phyloP scores from a whole-genome alignment of 2,113 vertebrate species.

The Tragelaphus buxtoni region DNA sequence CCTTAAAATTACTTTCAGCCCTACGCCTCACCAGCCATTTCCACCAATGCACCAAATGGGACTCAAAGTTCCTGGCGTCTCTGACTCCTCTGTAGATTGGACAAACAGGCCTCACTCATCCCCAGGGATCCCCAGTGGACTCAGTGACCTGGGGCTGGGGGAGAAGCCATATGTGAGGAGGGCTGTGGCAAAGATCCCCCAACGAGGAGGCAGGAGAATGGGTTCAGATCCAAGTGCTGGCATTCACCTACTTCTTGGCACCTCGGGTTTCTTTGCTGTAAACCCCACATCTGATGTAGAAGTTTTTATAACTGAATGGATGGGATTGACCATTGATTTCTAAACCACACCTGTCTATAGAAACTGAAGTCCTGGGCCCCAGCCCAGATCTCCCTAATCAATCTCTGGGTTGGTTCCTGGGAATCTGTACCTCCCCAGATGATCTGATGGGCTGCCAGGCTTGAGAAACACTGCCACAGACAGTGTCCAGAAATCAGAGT shows the following conservation, averaged over 20 bases:
- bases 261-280: background rate
- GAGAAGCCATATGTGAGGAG: background rate
- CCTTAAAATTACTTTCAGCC: background rate
- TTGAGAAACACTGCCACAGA: background rate
- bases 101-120: background rate
- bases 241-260: background rate
- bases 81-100: background rate
- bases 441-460: background rate
- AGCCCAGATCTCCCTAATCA: background rate
- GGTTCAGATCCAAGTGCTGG: background rate
- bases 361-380: slow-evolving; percentile 12
- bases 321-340: background rate
- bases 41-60: background rate
- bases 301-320: background rate
- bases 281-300: background rate
- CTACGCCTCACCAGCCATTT: background rate
- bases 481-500: background rate
- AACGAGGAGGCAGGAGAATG: background rate
- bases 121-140: background rate
- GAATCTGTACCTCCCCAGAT: background rate
- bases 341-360: background rate
- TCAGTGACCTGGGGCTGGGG: background rate
- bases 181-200: background rate
- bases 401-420: background rate
- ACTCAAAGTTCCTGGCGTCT: background rate